Conservation (phyloP, 64 coral and sea anemone species). For the Cladopsammia gracilis region DNA sequence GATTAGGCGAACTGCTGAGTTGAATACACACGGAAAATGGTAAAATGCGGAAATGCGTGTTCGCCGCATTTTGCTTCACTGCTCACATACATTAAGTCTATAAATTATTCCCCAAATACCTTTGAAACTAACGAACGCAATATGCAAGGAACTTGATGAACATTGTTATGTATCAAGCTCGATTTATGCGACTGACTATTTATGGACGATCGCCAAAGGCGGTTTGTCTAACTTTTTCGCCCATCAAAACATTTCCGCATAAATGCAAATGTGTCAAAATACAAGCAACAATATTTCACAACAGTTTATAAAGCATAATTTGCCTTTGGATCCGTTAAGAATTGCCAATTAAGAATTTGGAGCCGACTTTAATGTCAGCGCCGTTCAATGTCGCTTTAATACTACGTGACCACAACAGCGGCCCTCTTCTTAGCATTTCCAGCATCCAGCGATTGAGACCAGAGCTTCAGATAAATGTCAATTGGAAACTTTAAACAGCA, state of each 20-base stretch:
- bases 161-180: background rate
- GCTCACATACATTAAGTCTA: background rate
- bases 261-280: background rate
- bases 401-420: background rate
- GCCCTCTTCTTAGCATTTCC: background rate
- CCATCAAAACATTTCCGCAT: constrained; percentile 1
- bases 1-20: background rate
- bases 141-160: background rate
- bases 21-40: background rate
- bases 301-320: background rate
- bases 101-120: background rate
- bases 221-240: background rate
- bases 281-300: background rate
- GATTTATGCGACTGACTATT: background rate
- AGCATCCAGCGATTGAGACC: too few relatives aligned
- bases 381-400: too few relatives aligned
- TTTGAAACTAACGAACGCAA: background rate
- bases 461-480: background rate
- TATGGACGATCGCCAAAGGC: background rate
- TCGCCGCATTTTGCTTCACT: background rate
- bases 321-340: background rate
- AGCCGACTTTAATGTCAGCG: too few relatives aligned
- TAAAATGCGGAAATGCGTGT: background rate
- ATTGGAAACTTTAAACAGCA: background rate
- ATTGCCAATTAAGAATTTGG: background rate